Conservation (phyloP, 2,888 invertebrate species). For the Sepiola atlantica region DNA sequence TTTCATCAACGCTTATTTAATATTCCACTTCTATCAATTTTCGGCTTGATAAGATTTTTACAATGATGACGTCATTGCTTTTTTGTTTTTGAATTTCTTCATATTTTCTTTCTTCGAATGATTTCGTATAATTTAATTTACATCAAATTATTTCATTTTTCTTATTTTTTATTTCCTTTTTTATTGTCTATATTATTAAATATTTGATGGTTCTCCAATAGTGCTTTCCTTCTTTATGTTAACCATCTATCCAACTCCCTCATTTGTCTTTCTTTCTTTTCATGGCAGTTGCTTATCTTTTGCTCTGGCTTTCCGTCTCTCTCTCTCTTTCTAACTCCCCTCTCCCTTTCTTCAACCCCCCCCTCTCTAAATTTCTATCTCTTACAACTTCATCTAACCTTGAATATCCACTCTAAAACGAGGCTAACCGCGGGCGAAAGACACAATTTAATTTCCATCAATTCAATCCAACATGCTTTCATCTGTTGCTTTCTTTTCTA, state of each 20-base stretch:
- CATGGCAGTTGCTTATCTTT: not conserved
- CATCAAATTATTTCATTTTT: not conserved
- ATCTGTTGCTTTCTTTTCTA: not conserved
- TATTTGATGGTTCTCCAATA: not conserved
- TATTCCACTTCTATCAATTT: no score
- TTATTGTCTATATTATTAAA: not conserved
- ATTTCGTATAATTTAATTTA: not conserved
- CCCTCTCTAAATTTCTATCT: not conserved
- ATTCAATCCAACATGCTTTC: not conserved
- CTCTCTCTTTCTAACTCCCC: not conserved
- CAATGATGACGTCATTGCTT: not conserved
- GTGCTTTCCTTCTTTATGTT: not conserved
- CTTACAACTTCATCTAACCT: not conserved
- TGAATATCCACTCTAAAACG: not conserved
- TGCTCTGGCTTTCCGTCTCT: not conserved
- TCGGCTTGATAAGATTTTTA: no score
- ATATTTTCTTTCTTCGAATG: not conserved
- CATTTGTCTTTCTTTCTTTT: not conserved
- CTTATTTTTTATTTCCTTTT: not conserved
- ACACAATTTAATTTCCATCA: not conserved
- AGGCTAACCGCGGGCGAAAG: not conserved
- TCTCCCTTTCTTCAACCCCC: not conserved
- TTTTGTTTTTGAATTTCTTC: not conserved
- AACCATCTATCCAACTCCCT: not conserved
- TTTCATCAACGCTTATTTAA: no score